phyloP scores from a whole-genome alignment of 2,888 invertebrate species.

The Xylota sylvarum region DNA sequence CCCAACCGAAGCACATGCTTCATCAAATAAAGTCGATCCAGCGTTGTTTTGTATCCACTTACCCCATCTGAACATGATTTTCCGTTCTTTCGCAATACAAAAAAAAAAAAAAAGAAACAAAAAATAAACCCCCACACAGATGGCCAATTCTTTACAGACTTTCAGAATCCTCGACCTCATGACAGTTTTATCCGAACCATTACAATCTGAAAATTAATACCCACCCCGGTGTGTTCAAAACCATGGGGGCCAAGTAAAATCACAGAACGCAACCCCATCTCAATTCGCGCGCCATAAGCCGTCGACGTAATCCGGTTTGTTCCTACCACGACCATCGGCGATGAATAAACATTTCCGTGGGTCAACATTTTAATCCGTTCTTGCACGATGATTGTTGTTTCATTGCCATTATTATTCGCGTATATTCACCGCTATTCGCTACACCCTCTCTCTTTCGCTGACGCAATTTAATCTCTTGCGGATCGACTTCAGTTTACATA shows the following conservation, averaged over 20 bases:
- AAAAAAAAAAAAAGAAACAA: neutral
- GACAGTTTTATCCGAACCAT: slow-evolving; percentile 68
- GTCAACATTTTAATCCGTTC: slow-evolving; percentile 75
- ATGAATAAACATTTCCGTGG: slow-evolving; percentile 75
- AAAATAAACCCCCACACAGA: neutral
- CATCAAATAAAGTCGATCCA: slow-evolving; percentile 3
- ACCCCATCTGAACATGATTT: slow-evolving; percentile 15
- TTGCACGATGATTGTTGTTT: slow-evolving; percentile 72
- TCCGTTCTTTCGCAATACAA: neutral
- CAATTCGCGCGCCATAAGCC: slow-evolving; percentile 42
- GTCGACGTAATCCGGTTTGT: slow-evolving; percentile 58
- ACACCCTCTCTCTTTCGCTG: slow-evolving; percentile 15
- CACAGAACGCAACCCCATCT: slow-evolving; percentile 35
- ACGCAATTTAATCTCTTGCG: slow-evolving; percentile 62
- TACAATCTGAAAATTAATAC: slow-evolving; percentile 58
- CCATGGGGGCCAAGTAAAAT: slow-evolving; percentile 21
- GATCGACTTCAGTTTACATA: slow-evolving; percentile 71
- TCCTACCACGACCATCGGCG: slow-evolving; percentile 26
- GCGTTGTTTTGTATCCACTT: neutral
- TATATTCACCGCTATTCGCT: neutral
- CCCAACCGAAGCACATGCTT: neutral
- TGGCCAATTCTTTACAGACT: slow-evolving; percentile 25
- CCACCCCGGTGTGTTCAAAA: slow-evolving; percentile 4
- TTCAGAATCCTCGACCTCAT: slow-evolving; percentile 43
- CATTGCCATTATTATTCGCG: slow-evolving; percentile 64